These are phyloP conservation scores for Forbesichthys papilliferus DNA, from an alignment of 2,113 vertebrate species.

Conservation along the genomic window DNA sequence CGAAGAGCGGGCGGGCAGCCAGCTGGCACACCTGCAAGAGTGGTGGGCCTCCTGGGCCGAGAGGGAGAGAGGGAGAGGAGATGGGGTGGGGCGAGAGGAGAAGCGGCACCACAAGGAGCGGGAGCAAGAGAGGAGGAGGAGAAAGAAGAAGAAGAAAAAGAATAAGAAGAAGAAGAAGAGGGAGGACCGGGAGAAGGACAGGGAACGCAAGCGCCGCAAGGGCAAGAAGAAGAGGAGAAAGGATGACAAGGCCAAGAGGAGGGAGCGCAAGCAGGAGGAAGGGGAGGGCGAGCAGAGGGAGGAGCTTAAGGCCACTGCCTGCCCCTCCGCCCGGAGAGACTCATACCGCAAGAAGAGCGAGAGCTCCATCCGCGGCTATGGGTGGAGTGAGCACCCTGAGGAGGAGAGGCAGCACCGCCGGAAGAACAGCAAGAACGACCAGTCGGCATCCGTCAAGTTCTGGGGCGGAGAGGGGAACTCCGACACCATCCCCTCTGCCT, in stretches of 20 bases:
- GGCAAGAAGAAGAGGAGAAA: constrained; percentile 78
- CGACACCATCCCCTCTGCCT: constrained; percentile 70
- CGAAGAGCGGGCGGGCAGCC: constrained; percentile 68
- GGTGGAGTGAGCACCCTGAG: constrained; percentile 57
- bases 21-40: constrained; percentile 77
- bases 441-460: constrained; percentile 75
- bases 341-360: constrained; percentile 76
- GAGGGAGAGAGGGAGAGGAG: constrained; percentile 55
- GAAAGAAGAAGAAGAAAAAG: constrained; percentile 67
- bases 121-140: constrained; percentile 73
- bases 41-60: constrained; percentile 81
- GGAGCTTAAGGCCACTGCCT: constrained; percentile 66
- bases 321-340: constrained; percentile 68
- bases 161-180: constrained; percentile 78
- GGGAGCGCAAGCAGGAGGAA: constrained; percentile 67
- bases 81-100: constrained; percentile 55
- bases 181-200: constrained; percentile 72
- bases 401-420: constrained; percentile 61
- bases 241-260: constrained; percentile 67
- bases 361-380: constrained; percentile 73
- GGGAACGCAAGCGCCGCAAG: constrained; percentile 76
- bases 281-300: constrained; percentile 70
- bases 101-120: constrained; percentile 76
- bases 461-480: constrained; percentile 68
- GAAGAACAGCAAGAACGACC: constrained; percentile 67